phyloP scores from a whole-genome alignment of 2,888 invertebrate genomes.

The Oligia latruncula region DNA sequence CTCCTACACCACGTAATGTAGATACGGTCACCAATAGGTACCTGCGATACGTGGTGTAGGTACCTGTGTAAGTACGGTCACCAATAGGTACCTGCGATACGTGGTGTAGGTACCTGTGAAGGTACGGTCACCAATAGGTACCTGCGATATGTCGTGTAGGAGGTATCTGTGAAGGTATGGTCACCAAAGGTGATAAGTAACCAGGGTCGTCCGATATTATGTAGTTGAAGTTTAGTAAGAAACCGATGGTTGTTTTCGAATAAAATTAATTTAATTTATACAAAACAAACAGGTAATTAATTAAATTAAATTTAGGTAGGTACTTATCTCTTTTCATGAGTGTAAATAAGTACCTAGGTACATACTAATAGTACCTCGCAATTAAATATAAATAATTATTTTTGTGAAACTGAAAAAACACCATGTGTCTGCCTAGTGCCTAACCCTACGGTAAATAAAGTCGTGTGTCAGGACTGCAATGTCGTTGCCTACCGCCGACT shows the following conservation, averaged over 20 bases:
- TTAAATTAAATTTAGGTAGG: too few species aligned
- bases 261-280: background rate
- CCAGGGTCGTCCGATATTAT: too few species aligned
- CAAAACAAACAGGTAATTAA: too few species aligned
- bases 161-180: background rate
- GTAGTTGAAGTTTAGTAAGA: background rate
- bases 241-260: background rate
- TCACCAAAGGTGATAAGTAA: too few species aligned
- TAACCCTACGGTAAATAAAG: background rate
- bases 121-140: too few species aligned
- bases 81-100: too few species aligned
- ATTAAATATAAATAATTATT: background rate
- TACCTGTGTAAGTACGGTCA: too few species aligned
- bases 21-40: background rate
- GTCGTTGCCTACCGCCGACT: background rate
- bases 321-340: too few species aligned
- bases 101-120: too few species aligned
- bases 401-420: background rate
- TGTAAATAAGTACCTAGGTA: background rate
- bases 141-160: too few species aligned
- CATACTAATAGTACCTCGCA: background rate
- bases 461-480: background rate
- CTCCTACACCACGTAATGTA: too few species aligned
- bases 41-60: background rate
- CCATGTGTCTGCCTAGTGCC: background rate